Base-by-base conservation (phyloP, 37 sponge, comb jelly and placozoan genomes). In the Tethya wilhelma region DNA sequence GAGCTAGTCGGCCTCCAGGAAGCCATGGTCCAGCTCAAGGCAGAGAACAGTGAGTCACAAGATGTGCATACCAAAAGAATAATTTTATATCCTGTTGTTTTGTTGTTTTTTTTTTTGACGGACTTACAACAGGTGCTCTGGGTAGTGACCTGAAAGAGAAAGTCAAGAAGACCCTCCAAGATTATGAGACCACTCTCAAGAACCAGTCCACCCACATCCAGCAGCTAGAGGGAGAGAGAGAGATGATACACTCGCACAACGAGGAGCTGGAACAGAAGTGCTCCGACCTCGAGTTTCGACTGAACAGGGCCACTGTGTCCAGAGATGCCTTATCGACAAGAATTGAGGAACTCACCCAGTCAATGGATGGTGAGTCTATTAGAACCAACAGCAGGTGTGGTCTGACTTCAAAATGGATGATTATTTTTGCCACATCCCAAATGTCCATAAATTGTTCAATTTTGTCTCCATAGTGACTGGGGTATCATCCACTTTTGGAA, bases 321-420 rank as follows among this genome's bases (percentile, higher is more conserved):
- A 62, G 49, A 20, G 78, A 78, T 20, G 36, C 44, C 1, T 31
- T 64, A 23, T 19, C 65, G 0, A 42, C 1, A 5, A 29, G 45
- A 14, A 2, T 64, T 12, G 66, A 78, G 65, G 78, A 78, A 26
- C 78, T 78, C 45, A 78, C 45, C 30, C 22, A 63, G 3, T 26
- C 49, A 28, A 26, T 64, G 45, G 66, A 75, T 34, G 75, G 75
- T 75, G 60, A 19, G n/a, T n/a, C n/a, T n/a, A 32, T 41, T 39
- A 4, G 2, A 49, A 49, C 53, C 36, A 66, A 33, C 34, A 34
- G 67, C 36, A 66, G 7, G 4, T 34, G 33, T 66, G 67, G 20
- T 23, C 33, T 66, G 33, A 34, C 22, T 33, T 7, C 37, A n/a
- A n/a, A n/a, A n/a, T n/a, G n/a, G n/a, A n/a, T n/a, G n/a, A n/a